Conservation (phyloP, 1,140 invertebrate species). For the Ceratoteleas bidentatus region DNA sequence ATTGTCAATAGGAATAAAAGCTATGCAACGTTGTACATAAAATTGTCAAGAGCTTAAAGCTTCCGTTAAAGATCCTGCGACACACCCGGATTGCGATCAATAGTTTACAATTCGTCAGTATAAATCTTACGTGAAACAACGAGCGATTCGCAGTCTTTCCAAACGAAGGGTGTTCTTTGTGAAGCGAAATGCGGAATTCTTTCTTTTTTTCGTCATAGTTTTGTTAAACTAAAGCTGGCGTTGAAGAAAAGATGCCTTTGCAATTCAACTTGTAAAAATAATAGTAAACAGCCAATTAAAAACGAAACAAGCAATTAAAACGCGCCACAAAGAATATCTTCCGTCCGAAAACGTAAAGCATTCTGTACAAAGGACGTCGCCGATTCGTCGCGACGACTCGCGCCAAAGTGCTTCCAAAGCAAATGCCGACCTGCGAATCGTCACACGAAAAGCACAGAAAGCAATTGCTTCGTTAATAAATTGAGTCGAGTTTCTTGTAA, state of each 20-base stretch:
- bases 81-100: slow-evolving; percentile 17
- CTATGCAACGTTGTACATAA: slow-evolving; percentile 59
- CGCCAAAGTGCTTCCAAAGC: slow-evolving; percentile 22
- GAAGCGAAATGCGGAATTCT: too few species aligned
- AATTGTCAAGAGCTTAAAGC: slow-evolving; percentile 29
- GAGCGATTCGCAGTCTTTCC: slow-evolving; percentile 1
- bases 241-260: too few species aligned
- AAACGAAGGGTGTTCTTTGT: too few species aligned
- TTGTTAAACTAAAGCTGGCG: too few species aligned
- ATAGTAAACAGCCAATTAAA: too few species aligned
- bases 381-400: slow-evolving; percentile 36
- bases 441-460: slow-evolving; percentile 13
- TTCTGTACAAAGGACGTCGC: neutral
- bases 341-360: too few species aligned
- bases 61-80: too few species aligned
- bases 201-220: too few species aligned
- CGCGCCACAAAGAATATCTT: neutral
- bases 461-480: neutral
- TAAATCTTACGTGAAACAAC: slow-evolving; percentile 20
- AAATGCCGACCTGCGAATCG: slow-evolving; percentile 13
- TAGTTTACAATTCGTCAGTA: slow-evolving; percentile 13
- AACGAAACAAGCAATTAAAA: too few species aligned
- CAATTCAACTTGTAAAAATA: too few species aligned
- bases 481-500: slow-evolving; percentile 30
- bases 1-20: slow-evolving; percentile 54